phyloP scores from a whole-genome alignment of 64 coral and sea anemone genomes.

The Pachyseris speciosa region DNA sequence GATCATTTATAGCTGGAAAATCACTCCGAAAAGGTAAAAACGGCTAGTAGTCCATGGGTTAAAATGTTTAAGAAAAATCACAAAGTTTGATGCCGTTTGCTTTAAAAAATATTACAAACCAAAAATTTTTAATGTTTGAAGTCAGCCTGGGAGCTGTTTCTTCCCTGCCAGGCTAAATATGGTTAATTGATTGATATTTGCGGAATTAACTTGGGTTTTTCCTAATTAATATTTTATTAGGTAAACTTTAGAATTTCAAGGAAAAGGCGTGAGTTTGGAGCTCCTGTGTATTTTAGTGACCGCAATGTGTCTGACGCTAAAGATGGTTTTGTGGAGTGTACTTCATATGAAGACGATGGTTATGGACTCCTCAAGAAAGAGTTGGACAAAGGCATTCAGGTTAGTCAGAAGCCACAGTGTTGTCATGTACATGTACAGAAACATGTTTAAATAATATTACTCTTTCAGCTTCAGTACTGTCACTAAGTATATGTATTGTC shows the following conservation, averaged over 20 bases:
- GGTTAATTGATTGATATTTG: background rate
- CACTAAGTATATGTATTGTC: no score
- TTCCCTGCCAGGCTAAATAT: background rate
- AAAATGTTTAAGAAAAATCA: no score
- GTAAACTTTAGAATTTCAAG: slow-evolving; percentile 93
- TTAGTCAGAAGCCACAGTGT: slow-evolving; percentile 4
- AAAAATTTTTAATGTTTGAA: no score
- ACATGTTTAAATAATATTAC: no score
- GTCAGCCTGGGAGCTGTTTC: no score
- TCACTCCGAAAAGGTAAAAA: no score
- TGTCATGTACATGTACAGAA: background rate
- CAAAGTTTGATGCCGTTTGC: no score
- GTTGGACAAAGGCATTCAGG: slow-evolving; percentile 89
- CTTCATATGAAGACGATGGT: slow-evolving; percentile 94
- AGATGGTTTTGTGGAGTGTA: slow-evolving; percentile 95
- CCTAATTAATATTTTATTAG: slow-evolving; percentile 14
- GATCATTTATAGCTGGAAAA: no score
- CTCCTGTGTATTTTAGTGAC: slow-evolving; percentile 82
- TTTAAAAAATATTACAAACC: no score
- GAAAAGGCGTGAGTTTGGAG: slow-evolving; percentile 93
- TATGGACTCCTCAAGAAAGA: slow-evolving; percentile 82
- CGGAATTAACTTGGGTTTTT: background rate
- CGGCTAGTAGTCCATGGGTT: no score
- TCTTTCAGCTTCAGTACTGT: no score
- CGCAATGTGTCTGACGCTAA: slow-evolving; percentile 85